These are phyloP conservation scores for Agonopterix subpropinquella DNA, from an alignment of 2,888 invertebrate species.

Conservation along the genomic window DNA sequence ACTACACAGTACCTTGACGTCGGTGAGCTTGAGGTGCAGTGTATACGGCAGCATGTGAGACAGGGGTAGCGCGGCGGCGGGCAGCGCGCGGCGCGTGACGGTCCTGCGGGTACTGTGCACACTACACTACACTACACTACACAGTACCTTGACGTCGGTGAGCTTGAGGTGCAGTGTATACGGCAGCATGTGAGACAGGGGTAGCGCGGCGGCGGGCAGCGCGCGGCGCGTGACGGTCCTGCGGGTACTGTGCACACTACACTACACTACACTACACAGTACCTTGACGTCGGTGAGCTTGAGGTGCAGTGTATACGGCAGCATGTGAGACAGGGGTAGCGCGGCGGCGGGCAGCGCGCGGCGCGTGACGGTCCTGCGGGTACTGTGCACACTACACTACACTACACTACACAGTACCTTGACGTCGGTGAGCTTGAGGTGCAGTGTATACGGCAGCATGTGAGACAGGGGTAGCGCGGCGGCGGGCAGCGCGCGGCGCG, in stretches of 20 bases:
- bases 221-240: no score
- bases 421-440: constrained; percentile 77
- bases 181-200: constrained; percentile 82
- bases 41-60: constrained; percentile 83
- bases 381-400: no score
- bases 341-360: no score
- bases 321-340: constrained; percentile 77
- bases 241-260: no score
- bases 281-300: constrained; percentile 79
- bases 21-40: constrained; percentile 76
- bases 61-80: constrained; percentile 81
- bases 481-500: no score
- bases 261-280: no score
- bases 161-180: constrained; percentile 79
- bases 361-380: no score
- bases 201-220: no score
- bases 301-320: constrained; percentile 82
- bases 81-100: no score
- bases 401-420: no score
- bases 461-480: constrained; percentile 81
- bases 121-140: no score
- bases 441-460: constrained; percentile 82
- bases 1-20: constrained; percentile 80
- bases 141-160: constrained; percentile 79
- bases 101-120: no score